Evolutionary conservation across 2,797 vertebrate species (phyloP).

Genomic region (Basileuterus tristriatus): DNA sequence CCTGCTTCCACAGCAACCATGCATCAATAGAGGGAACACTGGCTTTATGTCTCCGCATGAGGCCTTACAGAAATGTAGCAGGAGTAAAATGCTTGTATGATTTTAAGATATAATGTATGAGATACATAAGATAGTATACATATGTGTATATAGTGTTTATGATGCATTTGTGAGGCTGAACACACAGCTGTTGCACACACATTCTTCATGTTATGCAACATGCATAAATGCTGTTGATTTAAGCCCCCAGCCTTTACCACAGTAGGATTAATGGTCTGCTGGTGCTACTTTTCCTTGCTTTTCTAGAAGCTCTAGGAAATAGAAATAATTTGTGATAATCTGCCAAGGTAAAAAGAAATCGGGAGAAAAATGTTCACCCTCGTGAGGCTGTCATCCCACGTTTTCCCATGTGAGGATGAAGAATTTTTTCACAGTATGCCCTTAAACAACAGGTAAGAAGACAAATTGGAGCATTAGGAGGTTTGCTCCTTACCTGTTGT

Average conservation of each 20-base stretch:
- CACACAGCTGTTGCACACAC: neutral
- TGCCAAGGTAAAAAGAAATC: neutral
- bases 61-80: neutral
- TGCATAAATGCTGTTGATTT: neutral
- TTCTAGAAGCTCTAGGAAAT: neutral
- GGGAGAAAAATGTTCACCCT: neutral
- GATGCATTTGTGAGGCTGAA: neutral
- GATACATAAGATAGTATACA: neutral
- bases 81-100: neutral
- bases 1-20: neutral
- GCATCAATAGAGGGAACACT: neutral
- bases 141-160: neutral
- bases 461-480: neutral
- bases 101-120: neutral
- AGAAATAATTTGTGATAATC: neutral
- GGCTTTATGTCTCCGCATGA: neutral
- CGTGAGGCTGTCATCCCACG: accelerated
- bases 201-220: neutral
- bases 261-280: neutral
- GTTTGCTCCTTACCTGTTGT: neutral
- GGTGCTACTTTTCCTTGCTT: neutral
- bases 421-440: neutral
- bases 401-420: neutral
- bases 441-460: neutral
- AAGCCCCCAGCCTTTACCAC: neutral